Evolutionary conservation across 2,797 vertebrate species (phyloP).

Genomic region (Xenopus petersii): DNA sequence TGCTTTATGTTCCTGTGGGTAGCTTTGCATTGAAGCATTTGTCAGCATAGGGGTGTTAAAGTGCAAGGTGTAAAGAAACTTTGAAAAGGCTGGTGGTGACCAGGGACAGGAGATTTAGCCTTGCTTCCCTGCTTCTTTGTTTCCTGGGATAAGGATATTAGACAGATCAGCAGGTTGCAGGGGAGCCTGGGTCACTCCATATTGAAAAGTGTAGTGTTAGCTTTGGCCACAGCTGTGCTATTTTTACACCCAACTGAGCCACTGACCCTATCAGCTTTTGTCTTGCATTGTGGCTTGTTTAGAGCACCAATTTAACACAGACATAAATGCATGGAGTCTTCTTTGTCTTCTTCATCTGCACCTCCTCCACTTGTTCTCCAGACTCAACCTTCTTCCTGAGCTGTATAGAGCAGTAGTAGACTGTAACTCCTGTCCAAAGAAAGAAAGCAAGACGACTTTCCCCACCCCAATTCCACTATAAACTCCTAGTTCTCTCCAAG

Average conservation of each 20-base stretch:
- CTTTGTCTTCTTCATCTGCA: conserved; percentile 70
- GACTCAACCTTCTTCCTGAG: conserved; percentile 51
- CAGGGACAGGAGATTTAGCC: conserved; percentile 75
- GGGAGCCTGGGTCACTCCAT: conserved; percentile 83
- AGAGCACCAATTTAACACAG: conserved; percentile 78
- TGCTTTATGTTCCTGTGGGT: too few relatives aligned
- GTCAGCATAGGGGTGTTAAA: background rate
- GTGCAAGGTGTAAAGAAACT: background rate
- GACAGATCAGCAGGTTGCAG: conserved; percentile 64
- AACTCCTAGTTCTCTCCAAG: background rate
- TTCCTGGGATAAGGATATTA: conserved; percentile 71
- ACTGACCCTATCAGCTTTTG: conserved; percentile 82
- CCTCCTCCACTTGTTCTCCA: conserved; percentile 49
- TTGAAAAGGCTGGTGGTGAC: conserved; percentile 73
- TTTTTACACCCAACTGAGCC: conserved; percentile 73
- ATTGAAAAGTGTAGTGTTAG: conserved; percentile 79
- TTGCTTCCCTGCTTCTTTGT: conserved; percentile 73
- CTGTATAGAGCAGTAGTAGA: conserved; percentile 7
- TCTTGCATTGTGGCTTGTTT: conserved; percentile 74
- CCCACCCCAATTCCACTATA: conserved; percentile 1
- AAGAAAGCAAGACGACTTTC: conserved; percentile 17
- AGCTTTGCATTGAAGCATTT: background rate
- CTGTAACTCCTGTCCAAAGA: conserved; percentile 30
- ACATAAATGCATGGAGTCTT: conserved; percentile 77
- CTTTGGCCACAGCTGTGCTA: conserved; percentile 87